Base-by-base conservation (phyloP, 1,140 invertebrate genomes). In the Chlorops oryzae region DNA sequence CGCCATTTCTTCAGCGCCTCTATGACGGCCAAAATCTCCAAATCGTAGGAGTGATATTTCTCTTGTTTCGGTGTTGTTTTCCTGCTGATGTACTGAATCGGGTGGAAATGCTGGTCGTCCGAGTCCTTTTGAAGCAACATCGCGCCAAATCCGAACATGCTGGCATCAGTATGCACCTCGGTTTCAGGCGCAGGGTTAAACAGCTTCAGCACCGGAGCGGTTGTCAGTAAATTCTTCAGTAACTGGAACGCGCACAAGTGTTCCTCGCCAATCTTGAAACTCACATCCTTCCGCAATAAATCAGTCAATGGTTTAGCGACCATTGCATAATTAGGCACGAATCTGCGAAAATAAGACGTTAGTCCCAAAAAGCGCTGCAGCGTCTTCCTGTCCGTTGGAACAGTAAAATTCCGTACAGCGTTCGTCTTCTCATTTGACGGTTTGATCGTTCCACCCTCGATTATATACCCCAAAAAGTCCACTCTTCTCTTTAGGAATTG, bases 151-250 rank as follows among this genome's bases (percentile, higher is more conserved):
- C 59, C 62, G 6, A 56, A 32, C 23, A 23, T 32, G 50, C 59
- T 64, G 1, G 64, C 65, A 58, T 69, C 66, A 0, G 65, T 70
- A 47, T 72, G 67, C 1, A 71, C 15, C 45, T 70, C 65, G 5
- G 66, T 65, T 17, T 15, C 24, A 2, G 57, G 56, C 28, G 38
- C 21, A 13, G 46, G 51, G n/a, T 65, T 37, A 54, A 59, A 21
- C 21, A 21, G 7, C 7, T 13, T 13, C 13, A 7, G 7, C 35
- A 38, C 18, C 4, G n/a, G 18, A 4, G n/a, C 13, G 35, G 18
- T 15, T 38, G 18, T 13, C 35, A 63, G 34, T 37, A 41, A 21
- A 6, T 3, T 2, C 9, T 47, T 47, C 15, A 47, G 34, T 18
- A 23, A 13, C 9, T 47, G 3, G n/a, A 37, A 5, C 5, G 35